Conservation (phyloP, 2,113 vertebrate genomes). For the Eupsittula cactorum region DNA sequence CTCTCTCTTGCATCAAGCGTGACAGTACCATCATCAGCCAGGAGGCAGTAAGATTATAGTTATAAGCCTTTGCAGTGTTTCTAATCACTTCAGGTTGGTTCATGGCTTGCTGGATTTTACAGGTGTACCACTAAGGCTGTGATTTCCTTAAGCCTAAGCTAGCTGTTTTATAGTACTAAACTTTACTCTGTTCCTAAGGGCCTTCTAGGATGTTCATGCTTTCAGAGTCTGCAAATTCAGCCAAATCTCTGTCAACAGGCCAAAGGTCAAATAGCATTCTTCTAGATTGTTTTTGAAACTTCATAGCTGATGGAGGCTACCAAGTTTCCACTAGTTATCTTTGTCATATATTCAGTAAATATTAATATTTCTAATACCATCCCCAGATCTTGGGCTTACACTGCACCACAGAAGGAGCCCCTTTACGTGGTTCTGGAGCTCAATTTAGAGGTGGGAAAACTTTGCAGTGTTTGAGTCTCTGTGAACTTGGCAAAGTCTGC, state of each 20-base stretch:
- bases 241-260: neutral
- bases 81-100: neutral
- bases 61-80: neutral
- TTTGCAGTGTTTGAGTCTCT: neutral
- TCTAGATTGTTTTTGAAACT: neutral
- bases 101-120: neutral
- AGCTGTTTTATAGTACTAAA: neutral
- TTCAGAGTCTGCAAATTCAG: neutral
- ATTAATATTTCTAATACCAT: neutral
- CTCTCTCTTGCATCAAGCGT: no score
- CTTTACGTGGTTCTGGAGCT: neutral
- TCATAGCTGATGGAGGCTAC: neutral
- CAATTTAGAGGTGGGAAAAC: neutral
- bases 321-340: neutral
- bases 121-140: neutral
- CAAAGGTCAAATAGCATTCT: neutral
- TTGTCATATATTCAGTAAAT: neutral
- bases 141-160: neutral
- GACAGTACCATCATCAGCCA: neutral
- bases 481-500: neutral
- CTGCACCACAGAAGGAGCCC: neutral
- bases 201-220: neutral
- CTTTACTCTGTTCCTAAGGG: neutral
- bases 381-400: neutral
- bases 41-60: neutral